Percentiles rank a stretch among this genome's conserved stretches.
Evolutionary conservation across 2,797 vertebrate species (phyloP).

Genomic region (Heliangelus exortis): DNA sequence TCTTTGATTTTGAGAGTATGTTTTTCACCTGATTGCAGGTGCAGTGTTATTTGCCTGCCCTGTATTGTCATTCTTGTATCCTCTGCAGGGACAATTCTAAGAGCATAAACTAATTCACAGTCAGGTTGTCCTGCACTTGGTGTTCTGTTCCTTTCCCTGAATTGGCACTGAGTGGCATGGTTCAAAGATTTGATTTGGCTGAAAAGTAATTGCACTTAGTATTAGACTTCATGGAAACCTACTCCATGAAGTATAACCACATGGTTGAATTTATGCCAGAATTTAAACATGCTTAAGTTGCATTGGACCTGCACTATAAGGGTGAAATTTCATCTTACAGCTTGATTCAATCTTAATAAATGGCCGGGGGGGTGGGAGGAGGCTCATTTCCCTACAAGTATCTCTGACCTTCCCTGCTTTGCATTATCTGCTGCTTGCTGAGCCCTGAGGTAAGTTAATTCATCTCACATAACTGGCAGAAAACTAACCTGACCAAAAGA

Average conservation of each 20-base stretch:
- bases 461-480: background rate
- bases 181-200: background rate
- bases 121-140: background rate
- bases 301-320: background rate
- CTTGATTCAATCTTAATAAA: background rate
- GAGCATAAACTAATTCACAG: background rate
- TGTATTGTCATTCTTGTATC: background rate
- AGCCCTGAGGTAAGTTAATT: background rate
- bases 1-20: background rate
- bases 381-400: background rate
- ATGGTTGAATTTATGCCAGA: background rate
- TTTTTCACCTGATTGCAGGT: background rate
- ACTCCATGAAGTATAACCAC: accelerated
- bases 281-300: background rate
- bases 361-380: background rate
- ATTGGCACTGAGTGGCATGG: background rate
- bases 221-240: background rate
- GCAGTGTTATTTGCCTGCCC: background rate
- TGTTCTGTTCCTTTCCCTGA: background rate
- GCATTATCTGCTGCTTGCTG: background rate
- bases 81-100: background rate
- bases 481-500: background rate
- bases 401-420: background rate
- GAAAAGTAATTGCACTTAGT: background rate
- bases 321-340: background rate